Evolutionary conservation across 2,888 invertebrate species (phyloP).

Genomic region (Agelastica alni): DNA sequence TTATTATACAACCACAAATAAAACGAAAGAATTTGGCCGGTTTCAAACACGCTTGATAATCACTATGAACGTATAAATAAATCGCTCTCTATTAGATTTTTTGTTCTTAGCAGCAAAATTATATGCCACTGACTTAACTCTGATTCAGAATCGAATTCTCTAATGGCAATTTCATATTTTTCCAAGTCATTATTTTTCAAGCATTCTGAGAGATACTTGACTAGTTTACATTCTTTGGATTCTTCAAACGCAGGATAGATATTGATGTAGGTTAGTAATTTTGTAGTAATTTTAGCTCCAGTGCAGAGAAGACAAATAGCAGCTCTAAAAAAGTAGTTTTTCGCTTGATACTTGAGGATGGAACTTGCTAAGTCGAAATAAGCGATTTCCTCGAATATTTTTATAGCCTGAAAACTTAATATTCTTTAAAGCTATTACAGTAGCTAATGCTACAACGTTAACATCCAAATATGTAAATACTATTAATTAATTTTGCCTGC

Average conservation of each 20-base stretch:
- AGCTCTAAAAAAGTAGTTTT: constrained; percentile 96
- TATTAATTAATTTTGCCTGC: too few species aligned
- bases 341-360: constrained; percentile 83
- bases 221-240: constrained; percentile 87
- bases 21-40: too few species aligned
- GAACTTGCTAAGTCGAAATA: constrained; percentile 88
- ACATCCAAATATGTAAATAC: too few species aligned
- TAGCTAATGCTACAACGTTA: too few species aligned
- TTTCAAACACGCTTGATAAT: too few species aligned
- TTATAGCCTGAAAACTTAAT: constrained; percentile 73
- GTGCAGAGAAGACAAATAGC: constrained; percentile 93
- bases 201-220: constrained; percentile 79
- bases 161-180: constrained; percentile 87
- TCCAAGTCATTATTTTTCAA: constrained; percentile 92
- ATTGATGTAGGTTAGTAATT: constrained; percentile 85
- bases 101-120: constrained; percentile 86
- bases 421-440: too few species aligned
- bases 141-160: constrained; percentile 91
- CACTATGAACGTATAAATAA: too few species aligned
- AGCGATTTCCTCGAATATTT: constrained; percentile 94
- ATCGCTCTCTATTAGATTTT: constrained; percentile 70
- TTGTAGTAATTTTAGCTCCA: constrained; percentile 87
- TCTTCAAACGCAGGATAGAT: constrained; percentile 93
- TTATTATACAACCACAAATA: too few species aligned
- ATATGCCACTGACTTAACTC: constrained; percentile 95